These are phyloP conservation scores for Blennius ocellaris DNA, from an alignment of 2,113 vertebrate species.

Conservation along the genomic window DNA sequence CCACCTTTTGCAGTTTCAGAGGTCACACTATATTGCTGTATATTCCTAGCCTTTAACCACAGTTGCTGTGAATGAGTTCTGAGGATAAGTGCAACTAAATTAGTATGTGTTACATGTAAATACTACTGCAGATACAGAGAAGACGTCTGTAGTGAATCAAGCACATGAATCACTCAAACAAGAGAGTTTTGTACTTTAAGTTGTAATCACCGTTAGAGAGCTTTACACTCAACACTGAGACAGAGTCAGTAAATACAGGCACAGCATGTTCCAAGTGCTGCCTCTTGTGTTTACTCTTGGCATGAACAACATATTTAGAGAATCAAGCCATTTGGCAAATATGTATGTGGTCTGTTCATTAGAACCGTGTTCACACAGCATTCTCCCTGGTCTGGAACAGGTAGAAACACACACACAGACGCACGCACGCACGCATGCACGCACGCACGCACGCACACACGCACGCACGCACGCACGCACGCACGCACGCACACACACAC, in stretches of 20 bases:
- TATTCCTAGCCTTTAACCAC: not conserved
- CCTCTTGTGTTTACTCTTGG: too few species aligned
- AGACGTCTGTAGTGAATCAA: not conserved
- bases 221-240: not conserved
- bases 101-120: not conserved
- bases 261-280: not conserved
- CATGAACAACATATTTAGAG: not conserved
- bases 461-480: too few species aligned
- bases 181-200: not conserved
- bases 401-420: too few species aligned
- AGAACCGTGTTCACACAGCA: not conserved
- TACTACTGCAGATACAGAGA: not conserved
- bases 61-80: not conserved
- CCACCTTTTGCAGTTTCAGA: constrained; percentile 14
- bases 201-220: not conserved
- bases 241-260: not conserved
- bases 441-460: too few species aligned
- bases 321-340: not conserved
- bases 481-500: too few species aligned
- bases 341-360: not conserved
- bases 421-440: too few species aligned
- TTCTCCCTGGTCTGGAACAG: too few species aligned
- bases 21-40: not conserved
- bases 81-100: not conserved
- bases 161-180: not conserved